These are phyloP conservation scores for Lampris incognitus DNA, from an alignment of 2,113 vertebrate species.

Conservation along the genomic window DNA sequence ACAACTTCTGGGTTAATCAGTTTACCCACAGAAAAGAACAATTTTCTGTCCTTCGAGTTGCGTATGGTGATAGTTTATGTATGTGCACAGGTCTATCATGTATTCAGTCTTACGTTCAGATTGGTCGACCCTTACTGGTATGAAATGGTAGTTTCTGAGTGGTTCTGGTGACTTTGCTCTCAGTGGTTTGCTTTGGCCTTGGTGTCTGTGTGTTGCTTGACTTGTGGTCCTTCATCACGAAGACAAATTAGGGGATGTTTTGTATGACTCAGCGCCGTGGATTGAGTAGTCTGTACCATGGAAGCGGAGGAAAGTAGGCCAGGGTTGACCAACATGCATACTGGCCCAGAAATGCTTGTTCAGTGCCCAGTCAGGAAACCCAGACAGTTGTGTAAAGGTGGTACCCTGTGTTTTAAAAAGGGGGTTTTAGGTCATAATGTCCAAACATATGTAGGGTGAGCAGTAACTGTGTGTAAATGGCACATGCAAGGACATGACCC, in stretches of 20 bases:
- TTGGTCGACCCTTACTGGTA: no score
- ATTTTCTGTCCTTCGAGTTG: no score
- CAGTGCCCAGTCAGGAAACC: slow-evolving; percentile 2
- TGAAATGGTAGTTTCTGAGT: no score
- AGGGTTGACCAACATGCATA: slow-evolving; percentile 6
- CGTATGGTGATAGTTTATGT: no score
- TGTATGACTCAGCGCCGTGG: not conserved
- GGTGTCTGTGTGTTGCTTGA: not conserved
- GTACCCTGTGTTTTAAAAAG: not conserved
- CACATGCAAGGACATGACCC: slow-evolving; percentile 13
- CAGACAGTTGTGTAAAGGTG: slow-evolving; percentile 13
- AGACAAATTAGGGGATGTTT: not conserved
- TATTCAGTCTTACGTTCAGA: no score
- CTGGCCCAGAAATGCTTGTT: not conserved
- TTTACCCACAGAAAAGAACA: no score
- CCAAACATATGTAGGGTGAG: slow-evolving; percentile 20
- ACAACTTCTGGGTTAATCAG: no score
- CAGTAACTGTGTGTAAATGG: not conserved
- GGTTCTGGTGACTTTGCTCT: no score
- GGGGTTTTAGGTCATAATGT: slow-evolving; percentile 37
- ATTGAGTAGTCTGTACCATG: not conserved
- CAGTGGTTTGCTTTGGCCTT: not conserved
- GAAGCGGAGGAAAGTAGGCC: not conserved
- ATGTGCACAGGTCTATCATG: no score
- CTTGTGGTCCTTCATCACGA: not conserved